Conservation (phyloP, 2,888 invertebrate genomes). For the Reticulitermes lucifugus region DNA sequence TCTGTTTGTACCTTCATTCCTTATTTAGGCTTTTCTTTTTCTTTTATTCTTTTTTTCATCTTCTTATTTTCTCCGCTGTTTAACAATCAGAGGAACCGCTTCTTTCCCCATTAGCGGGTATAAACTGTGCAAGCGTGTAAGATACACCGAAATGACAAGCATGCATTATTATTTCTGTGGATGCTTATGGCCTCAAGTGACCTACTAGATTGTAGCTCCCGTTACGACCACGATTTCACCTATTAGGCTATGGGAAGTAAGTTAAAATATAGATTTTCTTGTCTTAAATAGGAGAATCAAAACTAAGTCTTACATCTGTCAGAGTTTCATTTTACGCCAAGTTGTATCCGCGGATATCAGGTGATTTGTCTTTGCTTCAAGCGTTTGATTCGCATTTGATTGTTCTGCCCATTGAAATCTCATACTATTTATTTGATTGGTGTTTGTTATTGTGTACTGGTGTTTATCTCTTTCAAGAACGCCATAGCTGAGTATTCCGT, state of each 20-base stretch:
- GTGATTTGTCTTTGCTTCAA: too few species aligned
- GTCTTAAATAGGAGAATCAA: too few species aligned
- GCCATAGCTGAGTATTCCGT: too few species aligned
- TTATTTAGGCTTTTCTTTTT: not conserved
- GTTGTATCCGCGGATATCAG: too few species aligned
- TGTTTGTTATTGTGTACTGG: too few species aligned
- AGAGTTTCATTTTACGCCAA: too few species aligned
- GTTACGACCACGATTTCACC: not conserved
- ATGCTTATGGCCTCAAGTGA: not conserved
- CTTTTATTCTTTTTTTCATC: not conserved
- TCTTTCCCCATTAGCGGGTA: constrained; percentile 1
- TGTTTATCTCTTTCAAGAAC: too few species aligned
- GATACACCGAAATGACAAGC: not conserved
- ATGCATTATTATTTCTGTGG: not conserved
- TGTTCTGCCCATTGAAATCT: too few species aligned
- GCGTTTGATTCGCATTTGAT: too few species aligned
- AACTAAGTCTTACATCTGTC: too few species aligned
- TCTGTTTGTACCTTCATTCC: constrained; percentile 13
- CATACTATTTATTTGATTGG: too few species aligned
- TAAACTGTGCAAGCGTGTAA: not conserved
- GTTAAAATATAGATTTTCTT: not conserved
- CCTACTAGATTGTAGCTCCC: not conserved
- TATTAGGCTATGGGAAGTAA: not conserved
- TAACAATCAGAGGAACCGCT: constrained; percentile 4
- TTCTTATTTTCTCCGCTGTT: not conserved